Evolutionary conservation across 2,113 vertebrate genomes (phyloP).

Genomic region (Sturnus vulgaris): DNA sequence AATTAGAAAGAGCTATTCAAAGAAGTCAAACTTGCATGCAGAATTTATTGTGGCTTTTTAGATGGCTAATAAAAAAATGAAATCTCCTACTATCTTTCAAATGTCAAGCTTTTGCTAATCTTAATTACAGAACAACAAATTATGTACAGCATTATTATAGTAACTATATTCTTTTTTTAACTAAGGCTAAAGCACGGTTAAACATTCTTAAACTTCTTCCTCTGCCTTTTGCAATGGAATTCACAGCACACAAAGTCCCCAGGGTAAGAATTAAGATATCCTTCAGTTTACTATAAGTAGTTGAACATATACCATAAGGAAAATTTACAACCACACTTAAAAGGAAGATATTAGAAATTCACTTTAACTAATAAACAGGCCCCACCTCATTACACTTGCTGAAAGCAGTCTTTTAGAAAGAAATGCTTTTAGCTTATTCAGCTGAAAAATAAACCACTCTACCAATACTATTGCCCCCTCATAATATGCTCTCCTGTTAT

Average conservation of each 20-base stretch:
- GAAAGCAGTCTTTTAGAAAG: background rate
- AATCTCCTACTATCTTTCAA: background rate
- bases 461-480: background rate
- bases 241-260: background rate
- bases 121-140: background rate
- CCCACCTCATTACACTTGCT: background rate
- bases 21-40: background rate
- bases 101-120: background rate
- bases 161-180: accelerated
- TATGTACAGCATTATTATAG: background rate
- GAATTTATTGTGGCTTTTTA: background rate
- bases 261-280: background rate
- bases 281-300: background rate
- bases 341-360: background rate
- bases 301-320: background rate
- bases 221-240: background rate
- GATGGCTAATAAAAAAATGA: background rate
- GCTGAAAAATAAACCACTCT: background rate
- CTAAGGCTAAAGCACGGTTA: background rate
- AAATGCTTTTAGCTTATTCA: background rate
- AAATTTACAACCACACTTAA: background rate
- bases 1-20: background rate
- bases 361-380: background rate
- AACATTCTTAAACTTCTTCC: background rate
- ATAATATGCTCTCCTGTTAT: background rate